A percentile compares a stretch with the other conserved stretches of the same genome.
Evolutionary conservation across 2,797 vertebrate species (phyloP).

Genomic region (Neostethus bicornis): DNA sequence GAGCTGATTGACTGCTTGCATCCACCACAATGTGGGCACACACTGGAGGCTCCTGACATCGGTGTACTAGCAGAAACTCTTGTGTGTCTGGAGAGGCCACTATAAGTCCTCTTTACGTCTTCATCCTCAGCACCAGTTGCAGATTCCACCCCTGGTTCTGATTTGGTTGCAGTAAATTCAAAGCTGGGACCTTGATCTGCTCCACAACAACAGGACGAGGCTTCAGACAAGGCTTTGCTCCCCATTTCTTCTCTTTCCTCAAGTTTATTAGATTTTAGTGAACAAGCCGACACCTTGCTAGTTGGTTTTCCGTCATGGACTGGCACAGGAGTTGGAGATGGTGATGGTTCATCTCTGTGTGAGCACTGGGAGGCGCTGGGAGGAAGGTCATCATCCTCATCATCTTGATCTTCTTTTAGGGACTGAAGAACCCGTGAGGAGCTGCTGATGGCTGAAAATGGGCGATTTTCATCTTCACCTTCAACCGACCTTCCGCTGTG

Average conservation of each 20-base stretch:
- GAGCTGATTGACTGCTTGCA: slow-evolving; percentile 45
- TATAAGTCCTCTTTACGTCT: slow-evolving; percentile 48
- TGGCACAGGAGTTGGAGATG: slow-evolving; percentile 34
- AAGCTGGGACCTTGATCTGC: slow-evolving; percentile 32
- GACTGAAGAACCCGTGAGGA: slow-evolving; percentile 72
- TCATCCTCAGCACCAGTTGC: slow-evolving; percentile 53
- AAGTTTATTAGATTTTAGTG: slow-evolving; percentile 21
- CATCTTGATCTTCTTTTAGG: slow-evolving; percentile 76
- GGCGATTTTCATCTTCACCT: slow-evolving; percentile 52
- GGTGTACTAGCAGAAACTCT: slow-evolving; percentile 49
- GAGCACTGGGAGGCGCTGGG: slow-evolving; percentile 76
- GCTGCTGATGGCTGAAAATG: slow-evolving; percentile 64
- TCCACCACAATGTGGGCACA: slow-evolving; percentile 70
- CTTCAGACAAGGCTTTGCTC: slow-evolving; percentile 43
- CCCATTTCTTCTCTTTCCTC: slow-evolving; percentile 9
- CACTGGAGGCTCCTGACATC: slow-evolving; percentile 54
- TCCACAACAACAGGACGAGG: slow-evolving; percentile 53
- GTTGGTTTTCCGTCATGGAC: slow-evolving; percentile 37
- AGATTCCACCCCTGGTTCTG: slow-evolving; percentile 33
- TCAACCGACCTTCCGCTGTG: slow-evolving; percentile 53
- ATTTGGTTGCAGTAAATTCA: slow-evolving; percentile 41
- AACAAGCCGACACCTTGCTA: slow-evolving; percentile 35
- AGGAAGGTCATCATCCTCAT: slow-evolving; percentile 71
- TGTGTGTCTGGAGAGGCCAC: slow-evolving; percentile 52
- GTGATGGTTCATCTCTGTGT: slow-evolving; percentile 57